phyloP scores from a whole-genome alignment of 2,797 vertebrate genomes.

The Acropternis orthonyx region DNA sequence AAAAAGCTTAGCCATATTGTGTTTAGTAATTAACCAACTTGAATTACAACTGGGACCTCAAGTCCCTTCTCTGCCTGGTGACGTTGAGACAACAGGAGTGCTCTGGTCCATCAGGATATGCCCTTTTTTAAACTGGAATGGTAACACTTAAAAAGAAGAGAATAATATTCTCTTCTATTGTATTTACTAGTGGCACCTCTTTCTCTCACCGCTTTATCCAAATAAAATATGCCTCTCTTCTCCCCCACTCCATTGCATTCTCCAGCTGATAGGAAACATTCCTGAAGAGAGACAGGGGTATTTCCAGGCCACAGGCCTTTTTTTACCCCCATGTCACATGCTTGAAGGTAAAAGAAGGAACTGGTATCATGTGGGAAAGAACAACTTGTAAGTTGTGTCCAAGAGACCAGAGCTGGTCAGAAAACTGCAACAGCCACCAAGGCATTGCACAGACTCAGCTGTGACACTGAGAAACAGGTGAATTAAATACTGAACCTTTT shows the following conservation, averaged over 20 bases:
- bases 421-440: too few species aligned
- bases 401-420: too few species aligned
- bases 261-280: background rate
- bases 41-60: background rate
- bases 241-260: background rate
- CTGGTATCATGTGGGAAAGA: too few species aligned
- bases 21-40: background rate
- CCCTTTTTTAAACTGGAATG: background rate
- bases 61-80: background rate
- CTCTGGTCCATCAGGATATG: background rate
- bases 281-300: too few species aligned
- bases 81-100: background rate
- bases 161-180: background rate
- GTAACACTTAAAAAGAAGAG: background rate
- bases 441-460: too few species aligned
- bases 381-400: too few species aligned
- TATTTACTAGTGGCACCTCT: background rate
- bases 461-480: too few species aligned
- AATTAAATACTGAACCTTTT: too few species aligned
- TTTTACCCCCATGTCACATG: too few species aligned
- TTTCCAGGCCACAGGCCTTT: too few species aligned
- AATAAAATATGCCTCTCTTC: background rate
- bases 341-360: too few species aligned
- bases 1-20: background rate
- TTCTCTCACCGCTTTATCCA: background rate